phyloP scores from a whole-genome alignment of 2,797 vertebrate genomes.

The Hephaestus fuliginosus region DNA sequence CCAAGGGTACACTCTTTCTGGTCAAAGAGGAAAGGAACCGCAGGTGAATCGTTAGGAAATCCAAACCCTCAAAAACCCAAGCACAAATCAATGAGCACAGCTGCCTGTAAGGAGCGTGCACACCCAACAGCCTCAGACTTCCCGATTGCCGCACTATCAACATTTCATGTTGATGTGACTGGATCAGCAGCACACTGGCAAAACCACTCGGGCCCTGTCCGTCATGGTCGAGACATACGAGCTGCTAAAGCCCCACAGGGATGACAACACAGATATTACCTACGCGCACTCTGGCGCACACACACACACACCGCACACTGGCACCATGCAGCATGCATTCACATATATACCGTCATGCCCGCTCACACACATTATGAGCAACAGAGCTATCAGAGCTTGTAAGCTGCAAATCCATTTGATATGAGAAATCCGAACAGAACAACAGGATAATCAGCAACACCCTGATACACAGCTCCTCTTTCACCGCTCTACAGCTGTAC shows the following conservation, averaged over 20 bases:
- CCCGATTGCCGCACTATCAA: constrained; percentile 82
- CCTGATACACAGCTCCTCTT: constrained; percentile 47
- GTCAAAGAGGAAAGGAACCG: constrained; percentile 83
- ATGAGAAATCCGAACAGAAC: constrained; percentile 56
- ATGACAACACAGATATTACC: constrained; percentile 66
- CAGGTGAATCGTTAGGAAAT: constrained; percentile 86
- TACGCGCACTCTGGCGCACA: constrained; percentile 19
- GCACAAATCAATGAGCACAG: constrained; percentile 83
- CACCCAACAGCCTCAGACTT: constrained; percentile 78
- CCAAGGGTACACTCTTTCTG: constrained; percentile 82
- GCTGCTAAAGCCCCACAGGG: constrained; percentile 56
- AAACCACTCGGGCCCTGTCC: constrained; percentile 76
- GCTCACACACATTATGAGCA: constrained; percentile 19
- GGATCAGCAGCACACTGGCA: constrained; percentile 58
- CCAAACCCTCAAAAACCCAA: constrained; percentile 82
- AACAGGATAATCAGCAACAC: constrained; percentile 54
- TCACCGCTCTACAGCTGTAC: constrained; percentile 26
- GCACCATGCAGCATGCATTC: constrained; percentile 8
- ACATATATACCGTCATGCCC: constrained; percentile 18
- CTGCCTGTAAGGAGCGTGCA: constrained; percentile 78
- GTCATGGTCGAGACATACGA: constrained; percentile 71
- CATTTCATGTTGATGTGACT: constrained; percentile 81
- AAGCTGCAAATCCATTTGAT: constrained; percentile 61
- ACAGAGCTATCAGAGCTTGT: constrained; percentile 29
- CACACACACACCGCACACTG: constrained; percentile 18